Conservation (phyloP, 1,140 invertebrate genomes). For the Andricus grossulariae region DNA sequence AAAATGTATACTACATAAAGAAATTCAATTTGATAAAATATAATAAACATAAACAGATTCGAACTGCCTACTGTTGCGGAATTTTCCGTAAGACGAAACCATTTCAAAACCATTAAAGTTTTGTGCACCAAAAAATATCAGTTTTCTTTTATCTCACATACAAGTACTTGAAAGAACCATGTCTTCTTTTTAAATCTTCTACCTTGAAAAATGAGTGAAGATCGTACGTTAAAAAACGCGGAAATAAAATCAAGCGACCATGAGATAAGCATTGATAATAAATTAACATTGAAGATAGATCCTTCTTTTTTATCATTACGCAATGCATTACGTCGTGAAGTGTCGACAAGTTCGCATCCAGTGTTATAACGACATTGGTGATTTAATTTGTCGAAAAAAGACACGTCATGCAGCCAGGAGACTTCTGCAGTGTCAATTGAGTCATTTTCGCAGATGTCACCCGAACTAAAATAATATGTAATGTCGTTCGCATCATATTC, state of each 20-base stretch:
- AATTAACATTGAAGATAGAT: slow-evolving; percentile 31
- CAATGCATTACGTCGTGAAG: slow-evolving; percentile 8
- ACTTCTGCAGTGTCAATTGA: too few species aligned
- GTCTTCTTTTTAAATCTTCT: not conserved
- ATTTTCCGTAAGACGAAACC: too few species aligned
- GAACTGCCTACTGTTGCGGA: too few species aligned
- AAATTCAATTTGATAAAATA: too few species aligned
- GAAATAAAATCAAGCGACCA: slow-evolving; percentile 25
- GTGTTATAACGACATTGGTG: slow-evolving; percentile 19
- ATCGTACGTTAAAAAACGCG: slow-evolving; percentile 24
- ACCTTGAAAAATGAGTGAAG: slow-evolving; percentile 22
- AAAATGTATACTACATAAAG: too few species aligned
- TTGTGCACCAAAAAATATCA: too few species aligned
- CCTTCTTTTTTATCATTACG: slow-evolving; percentile 28
- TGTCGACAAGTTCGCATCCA: slow-evolving; percentile 13
- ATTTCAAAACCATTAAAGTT: too few species aligned
- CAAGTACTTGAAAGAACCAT: not conserved
- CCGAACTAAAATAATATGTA: too few species aligned
- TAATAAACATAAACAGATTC: too few species aligned
- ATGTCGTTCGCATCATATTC: not conserved
- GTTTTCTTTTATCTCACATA: slow-evolving; percentile 5
- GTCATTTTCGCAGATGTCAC: too few species aligned
- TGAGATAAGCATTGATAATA: slow-evolving; percentile 31
- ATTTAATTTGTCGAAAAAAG: slow-evolving; percentile 20
- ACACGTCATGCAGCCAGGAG: not conserved